Base-by-base conservation (phyloP, 1,140 invertebrate genomes). In the Gyrodactylus salaris region DNA sequence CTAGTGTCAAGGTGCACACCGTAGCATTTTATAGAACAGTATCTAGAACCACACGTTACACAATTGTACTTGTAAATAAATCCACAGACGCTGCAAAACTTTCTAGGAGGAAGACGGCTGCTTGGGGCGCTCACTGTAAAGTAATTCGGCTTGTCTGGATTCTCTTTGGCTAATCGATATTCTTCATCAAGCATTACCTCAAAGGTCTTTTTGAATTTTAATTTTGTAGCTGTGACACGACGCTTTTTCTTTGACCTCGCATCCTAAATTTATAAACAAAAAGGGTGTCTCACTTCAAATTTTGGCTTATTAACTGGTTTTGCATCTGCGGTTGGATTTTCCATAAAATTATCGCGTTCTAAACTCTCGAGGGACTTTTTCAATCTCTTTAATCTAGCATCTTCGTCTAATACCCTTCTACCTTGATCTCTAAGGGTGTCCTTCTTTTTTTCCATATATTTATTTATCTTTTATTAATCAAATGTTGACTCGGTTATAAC, bases 391-490 rank as follows among this genome's bases (percentile, higher is more conserved):
- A 25, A 25, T 25, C 70, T 23, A 25, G 70, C 70, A 71, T 21
- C 70, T 24, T 71, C 70, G 26, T 71, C 70, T 24, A 71, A 25
- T 20, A 71, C 25, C n/a, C 70, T 7, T n/a, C 25, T 71, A 1
- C 24, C 21, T 20, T 20, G 24, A 24, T 71, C 70, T 71, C 70
- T 71, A 20, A 71, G 26, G 25, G n/a, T 71, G 20, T 71, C 70
- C 25, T 25, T 71, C 69, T 19, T 76, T 68, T 24, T 87, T 78
- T 86, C 86, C 76, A 87, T 88, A 78, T 86, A 87, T 77, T 83
- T 91, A 76, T 86, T 85, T 77, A 83, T 91, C 78, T n/a, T n/a
- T n/a, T n/a, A n/a, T n/a, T n/a, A n/a, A n/a, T n/a, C n/a, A n/a
- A n/a, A n/a, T n/a, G n/a, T n/a, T n/a, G n/a, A n/a, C n/a, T n/a